A percentile compares a stretch with the other conserved stretches of the same genome.
phyloP scores from a whole-genome alignment of 2,113 vertebrate genomes.

The Gallinago undulata region DNA sequence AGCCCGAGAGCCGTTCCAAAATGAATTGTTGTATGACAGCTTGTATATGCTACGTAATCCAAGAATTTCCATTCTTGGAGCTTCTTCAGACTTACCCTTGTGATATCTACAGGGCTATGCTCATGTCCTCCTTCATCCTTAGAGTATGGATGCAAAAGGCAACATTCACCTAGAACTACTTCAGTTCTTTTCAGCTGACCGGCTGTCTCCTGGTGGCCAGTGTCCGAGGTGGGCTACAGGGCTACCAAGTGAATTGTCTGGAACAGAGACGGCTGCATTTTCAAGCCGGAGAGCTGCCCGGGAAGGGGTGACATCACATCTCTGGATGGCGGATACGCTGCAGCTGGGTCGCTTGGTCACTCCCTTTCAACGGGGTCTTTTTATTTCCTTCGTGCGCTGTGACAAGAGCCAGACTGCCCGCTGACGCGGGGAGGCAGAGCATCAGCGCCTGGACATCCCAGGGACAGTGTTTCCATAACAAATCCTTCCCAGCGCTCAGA shows the following conservation, averaged over 20 bases:
- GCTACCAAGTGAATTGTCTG: not conserved
- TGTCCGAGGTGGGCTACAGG: not conserved
- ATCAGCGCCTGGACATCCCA: fast-evolving
- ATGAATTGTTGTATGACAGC: not conserved
- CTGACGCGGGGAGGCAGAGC: fast-evolving
- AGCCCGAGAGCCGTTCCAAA: not conserved
- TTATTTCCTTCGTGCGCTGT: not conserved
- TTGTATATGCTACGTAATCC: not conserved
- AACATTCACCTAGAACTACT: not conserved
- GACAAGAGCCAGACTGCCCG: not conserved
- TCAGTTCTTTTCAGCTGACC: not conserved
- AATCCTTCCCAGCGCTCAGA: not conserved
- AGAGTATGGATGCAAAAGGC: not conserved
- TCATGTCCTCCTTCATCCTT: not conserved
- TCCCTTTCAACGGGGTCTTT: not conserved
- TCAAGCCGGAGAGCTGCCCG: not conserved
- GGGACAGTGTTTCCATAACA: not conserved
- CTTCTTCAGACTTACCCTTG: not conserved
- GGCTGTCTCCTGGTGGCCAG: not conserved
- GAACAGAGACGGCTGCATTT: not conserved
- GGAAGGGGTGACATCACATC: not conserved
- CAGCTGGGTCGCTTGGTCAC: not conserved
- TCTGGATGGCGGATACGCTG: not conserved
- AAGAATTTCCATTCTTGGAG: not conserved
- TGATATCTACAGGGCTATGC: not conserved